Evolutionary conservation across 2,113 vertebrate species (phyloP), one percentile per base, ranked within the genome.

Genomic region (Grallaria varia): DNA sequence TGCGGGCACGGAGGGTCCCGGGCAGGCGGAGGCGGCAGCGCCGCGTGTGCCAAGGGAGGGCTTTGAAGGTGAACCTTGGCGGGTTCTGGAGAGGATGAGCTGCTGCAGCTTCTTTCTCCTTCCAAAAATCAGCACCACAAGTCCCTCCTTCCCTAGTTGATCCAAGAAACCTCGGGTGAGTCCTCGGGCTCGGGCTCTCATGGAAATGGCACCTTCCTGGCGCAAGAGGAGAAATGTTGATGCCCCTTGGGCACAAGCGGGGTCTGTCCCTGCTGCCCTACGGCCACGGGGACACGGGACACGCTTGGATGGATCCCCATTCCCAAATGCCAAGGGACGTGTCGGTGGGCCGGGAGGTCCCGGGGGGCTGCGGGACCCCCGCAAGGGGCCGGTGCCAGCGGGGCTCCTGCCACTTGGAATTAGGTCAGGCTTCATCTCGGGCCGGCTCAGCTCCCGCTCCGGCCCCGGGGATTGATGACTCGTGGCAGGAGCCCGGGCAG

Each of bases 391-490:
- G 9, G 62, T 1, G 4, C 40, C 28, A 20, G 30, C 1, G 6
- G 7, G 5, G 59, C 58, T 84, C 42, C 72, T 84, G 90, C 95
- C 76, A 9, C 22, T 67, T 58, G 50, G 84, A 96, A 97, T 96
- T 95, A 96, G 97, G 96, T 95, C 97, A 97, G 71, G 74, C 87
- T 84, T 69, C 84, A 62, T 97, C 89, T 50, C 21, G 8, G 84
- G 63, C 55, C 33, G n/a, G 88, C 91, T 94, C 76, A 71, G 63
- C 84, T 56, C 42, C 28, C 4, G 3, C 88, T 49, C 91, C 82
- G 78, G 75, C 50, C 84, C 77, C 21, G 4, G 87, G 90, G 84
- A 91, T 40, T 74, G 96, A 75, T 53, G 95, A 71, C 17, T 35
- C 2, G 14, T 67, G 93, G 91, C 93, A 93, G 93, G 15, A 11